phyloP scores from a whole-genome alignment of 2,888 invertebrate species.

The Craniophora ligustri region DNA sequence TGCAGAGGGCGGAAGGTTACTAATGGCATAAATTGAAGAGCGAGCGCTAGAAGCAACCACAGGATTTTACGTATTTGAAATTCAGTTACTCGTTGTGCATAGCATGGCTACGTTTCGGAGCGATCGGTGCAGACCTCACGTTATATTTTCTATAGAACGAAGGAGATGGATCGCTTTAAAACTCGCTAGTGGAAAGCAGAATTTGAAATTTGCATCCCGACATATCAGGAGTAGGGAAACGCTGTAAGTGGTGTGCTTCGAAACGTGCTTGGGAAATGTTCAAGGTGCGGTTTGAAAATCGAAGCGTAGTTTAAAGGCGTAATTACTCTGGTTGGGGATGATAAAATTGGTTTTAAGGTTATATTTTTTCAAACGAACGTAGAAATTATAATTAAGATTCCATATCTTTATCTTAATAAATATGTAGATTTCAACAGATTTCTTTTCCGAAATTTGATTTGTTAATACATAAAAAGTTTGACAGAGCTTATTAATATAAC shows the following conservation, averaged over 20 bases:
- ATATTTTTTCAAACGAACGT: background rate
- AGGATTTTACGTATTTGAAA: constrained; percentile 84
- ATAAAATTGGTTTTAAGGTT: constrained; percentile 12
- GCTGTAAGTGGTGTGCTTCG: constrained; percentile 48
- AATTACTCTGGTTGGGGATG: constrained; percentile 38
- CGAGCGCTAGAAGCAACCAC: constrained; percentile 76
- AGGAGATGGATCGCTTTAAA: constrained; percentile 74
- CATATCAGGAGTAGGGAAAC: constrained; percentile 63
- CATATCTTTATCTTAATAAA: background rate
- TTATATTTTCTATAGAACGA: constrained; percentile 68
- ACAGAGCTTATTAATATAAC: no score
- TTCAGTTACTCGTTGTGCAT: constrained; percentile 77
- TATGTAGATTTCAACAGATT: no score
- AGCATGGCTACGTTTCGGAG: constrained; percentile 66
- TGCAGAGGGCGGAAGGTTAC: constrained; percentile 74
- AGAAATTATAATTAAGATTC: background rate
- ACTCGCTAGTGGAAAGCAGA: constrained; percentile 66
- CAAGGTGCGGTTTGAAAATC: constrained; percentile 27
- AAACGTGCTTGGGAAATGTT: constrained; percentile 39
- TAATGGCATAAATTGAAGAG: constrained; percentile 84
- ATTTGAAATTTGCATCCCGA: constrained; percentile 70
- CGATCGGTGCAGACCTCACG: constrained; percentile 67
- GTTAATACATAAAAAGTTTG: no score
- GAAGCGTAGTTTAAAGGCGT: constrained; percentile 20
- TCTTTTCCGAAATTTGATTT: no score